Conservation (phyloP, 2,888 invertebrate genomes). For the Eubasilissa splendida region DNA sequence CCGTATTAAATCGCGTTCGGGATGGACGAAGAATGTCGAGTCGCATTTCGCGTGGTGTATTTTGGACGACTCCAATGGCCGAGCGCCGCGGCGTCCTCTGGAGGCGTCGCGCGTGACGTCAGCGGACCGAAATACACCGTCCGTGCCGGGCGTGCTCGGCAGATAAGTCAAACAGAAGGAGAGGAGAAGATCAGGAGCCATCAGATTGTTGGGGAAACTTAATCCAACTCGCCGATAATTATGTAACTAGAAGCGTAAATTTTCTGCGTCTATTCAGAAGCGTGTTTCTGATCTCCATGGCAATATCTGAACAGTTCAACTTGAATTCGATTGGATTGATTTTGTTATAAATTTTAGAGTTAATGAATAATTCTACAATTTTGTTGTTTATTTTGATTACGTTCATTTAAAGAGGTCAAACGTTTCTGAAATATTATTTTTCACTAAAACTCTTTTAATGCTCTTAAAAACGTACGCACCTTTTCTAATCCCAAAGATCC, state of each 20-base stretch:
- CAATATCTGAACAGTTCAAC: not conserved
- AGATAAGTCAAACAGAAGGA: conserved; percentile 13
- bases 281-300: not conserved
- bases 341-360: no score
- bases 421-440: no score
- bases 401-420: no score
- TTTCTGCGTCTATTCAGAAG: not conserved
- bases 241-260: conserved; percentile 13
- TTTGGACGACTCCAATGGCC: conserved; percentile 33
- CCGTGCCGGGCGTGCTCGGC: conserved; percentile 16
- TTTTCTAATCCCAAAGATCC: no score
- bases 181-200: not conserved
- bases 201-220: conserved; percentile 14
- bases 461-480: no score
- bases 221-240: conserved; percentile 12
- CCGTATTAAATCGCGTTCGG: not conserved
- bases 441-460: no score
- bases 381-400: no score
- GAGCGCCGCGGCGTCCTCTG: conserved; percentile 39
- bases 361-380: no score
- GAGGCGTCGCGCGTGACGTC: conserved; percentile 41
- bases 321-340: not conserved
- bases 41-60: conserved; percentile 37
- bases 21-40: conserved; percentile 32
- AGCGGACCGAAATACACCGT: conserved; percentile 29